Evolutionary conservation across 2,888 invertebrate species (phyloP), one percentile per base, ranked within the genome.

Genomic region (Bugulina stolonifera): DNA sequence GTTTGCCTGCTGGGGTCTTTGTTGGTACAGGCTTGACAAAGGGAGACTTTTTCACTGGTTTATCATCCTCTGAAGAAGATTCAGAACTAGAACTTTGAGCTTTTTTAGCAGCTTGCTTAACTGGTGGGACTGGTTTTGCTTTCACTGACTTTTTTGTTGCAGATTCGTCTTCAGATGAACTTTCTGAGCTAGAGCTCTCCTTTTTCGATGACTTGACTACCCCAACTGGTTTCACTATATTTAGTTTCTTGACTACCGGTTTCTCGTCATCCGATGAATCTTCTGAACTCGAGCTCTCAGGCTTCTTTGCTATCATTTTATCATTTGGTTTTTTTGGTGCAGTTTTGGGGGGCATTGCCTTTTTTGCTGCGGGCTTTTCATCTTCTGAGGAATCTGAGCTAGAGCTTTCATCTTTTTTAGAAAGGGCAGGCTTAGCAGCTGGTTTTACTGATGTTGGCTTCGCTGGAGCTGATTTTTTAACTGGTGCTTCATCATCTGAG

Each of bases 281-380:
- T 35, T 57, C 57, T 23, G 27, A 57, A 57, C 57, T 57, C 5
- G 57, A 57, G 57, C 57, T 57, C 57, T 57, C 57, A 22, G n/a
- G 5, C 3, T 57, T 57, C 23, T 57, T 57, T 22, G 57, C 10
- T 3, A 5, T 27, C n/a, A n/a, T n/a, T n/a, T n/a, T n/a, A n/a
- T n/a, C n/a, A n/a, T n/a, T 18, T 3, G 57, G 22, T 35, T 58
- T 57, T 35, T 54, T 32, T 3, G 32, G 32, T n/a, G 23, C 35
- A n/a, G 57, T 27, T 52, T 35, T 69, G 29, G 52, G 18, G 43
- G 34, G 32, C 27, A n/a, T 22, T 29, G 55, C 14, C 27, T 69
- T 70, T 43, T 58, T 35, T 32, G n/a, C 35, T 72, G 64, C 64
- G 1, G 73, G 72, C 25, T 72, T 72, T 10, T 73, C 73, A 27